Evolutionary conservation across 2,888 invertebrate species (phyloP).

Genomic region (Nomada ferruginata): DNA sequence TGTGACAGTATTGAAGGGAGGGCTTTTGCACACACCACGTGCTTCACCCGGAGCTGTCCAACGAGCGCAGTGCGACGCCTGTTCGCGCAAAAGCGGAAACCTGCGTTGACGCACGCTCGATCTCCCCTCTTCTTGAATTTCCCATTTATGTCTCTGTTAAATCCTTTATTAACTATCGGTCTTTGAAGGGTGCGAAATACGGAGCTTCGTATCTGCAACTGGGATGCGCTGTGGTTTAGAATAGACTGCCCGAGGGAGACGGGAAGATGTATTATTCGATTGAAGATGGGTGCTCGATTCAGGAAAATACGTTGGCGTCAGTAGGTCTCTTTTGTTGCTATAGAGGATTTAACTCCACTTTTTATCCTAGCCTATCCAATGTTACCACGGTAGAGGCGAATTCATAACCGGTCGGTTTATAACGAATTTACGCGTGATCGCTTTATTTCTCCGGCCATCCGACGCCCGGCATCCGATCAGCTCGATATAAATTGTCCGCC

Average conservation of each 20-base stretch:
- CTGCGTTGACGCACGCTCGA: constrained; percentile 51
- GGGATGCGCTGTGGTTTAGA: background rate
- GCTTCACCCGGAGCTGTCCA: constrained; percentile 21
- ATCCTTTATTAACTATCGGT: constrained; percentile 48
- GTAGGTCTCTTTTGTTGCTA: too few relatives aligned
- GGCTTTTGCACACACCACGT: constrained; percentile 34
- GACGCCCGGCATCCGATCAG: constrained; percentile 29
- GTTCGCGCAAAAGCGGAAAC: constrained; percentile 68
- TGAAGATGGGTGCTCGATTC: background rate
- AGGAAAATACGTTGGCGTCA: too few relatives aligned
- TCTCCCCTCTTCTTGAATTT: constrained; percentile 49
- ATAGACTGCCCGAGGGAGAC: background rate
- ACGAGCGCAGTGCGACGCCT: constrained; percentile 11
- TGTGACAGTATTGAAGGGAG: constrained; percentile 50
- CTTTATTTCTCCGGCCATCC: constrained; percentile 40
- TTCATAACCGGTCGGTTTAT: constrained; percentile 48
- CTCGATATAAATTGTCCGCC: constrained; percentile 48
- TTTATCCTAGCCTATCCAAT: background rate
- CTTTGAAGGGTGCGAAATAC: background rate
- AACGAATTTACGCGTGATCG: constrained; percentile 58
- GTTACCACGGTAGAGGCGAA: constrained; percentile 13
- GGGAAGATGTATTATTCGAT: background rate
- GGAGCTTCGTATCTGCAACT: background rate
- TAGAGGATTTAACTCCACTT: constrained; percentile 30
- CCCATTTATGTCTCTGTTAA: constrained; percentile 62